These are phyloP conservation scores for Tubulanus polymorphus DNA, from an alignment of 2,888 invertebrate species.

Conservation along the genomic window DNA sequence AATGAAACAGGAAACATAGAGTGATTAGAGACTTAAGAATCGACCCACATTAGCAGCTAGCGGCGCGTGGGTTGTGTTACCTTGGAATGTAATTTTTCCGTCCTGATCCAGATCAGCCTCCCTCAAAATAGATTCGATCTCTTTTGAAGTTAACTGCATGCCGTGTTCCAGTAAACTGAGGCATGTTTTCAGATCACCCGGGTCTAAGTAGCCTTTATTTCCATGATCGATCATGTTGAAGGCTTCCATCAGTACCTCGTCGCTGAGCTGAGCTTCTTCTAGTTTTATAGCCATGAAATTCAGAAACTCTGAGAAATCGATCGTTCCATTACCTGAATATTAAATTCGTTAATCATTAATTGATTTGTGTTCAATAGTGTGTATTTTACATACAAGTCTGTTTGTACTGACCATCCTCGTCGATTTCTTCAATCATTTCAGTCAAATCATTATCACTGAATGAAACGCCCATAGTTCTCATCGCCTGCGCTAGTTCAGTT, in stretches of 20 bases:
- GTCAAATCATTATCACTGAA: background rate
- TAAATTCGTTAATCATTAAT: too few species aligned
- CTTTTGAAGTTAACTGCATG: background rate
- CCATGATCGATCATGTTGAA: background rate
- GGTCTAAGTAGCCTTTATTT: background rate
- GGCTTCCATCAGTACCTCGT: background rate
- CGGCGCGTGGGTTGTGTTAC: too few species aligned
- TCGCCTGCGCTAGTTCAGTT: background rate
- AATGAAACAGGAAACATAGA: too few species aligned
- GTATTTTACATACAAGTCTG: too few species aligned
- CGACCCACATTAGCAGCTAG: too few species aligned
- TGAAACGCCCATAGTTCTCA: background rate
- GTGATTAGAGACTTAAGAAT: too few species aligned
- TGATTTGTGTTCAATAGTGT: too few species aligned
- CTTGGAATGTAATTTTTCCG: background rate
- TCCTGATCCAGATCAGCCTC: background rate
- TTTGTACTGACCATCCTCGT: background rate
- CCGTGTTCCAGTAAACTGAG: background rate
- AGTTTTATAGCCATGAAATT: background rate
- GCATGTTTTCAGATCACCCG: background rate
- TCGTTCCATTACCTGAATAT: background rate
- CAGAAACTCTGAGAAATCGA: background rate
- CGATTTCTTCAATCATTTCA: background rate
- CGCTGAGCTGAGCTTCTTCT: background rate
- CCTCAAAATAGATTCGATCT: background rate